phyloP scores from a whole-genome alignment of 2,888 invertebrate genomes.

The Metacarcinus magister region DNA sequence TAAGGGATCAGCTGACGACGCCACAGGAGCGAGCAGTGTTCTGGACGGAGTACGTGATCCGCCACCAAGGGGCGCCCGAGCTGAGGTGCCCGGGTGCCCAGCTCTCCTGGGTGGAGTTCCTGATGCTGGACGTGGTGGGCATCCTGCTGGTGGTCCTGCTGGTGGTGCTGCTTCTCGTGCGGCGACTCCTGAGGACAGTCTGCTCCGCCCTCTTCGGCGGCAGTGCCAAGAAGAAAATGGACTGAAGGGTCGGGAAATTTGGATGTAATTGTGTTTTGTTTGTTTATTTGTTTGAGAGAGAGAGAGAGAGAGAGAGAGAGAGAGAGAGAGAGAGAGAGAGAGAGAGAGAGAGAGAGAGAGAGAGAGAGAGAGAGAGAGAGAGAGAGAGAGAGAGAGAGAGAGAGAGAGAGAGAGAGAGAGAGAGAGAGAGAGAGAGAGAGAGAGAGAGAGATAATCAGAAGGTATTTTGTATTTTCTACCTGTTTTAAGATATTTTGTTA shows the following conservation, averaged over 20 bases:
- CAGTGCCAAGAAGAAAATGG: neutral
- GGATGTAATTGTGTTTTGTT: too few species aligned
- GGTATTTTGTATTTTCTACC: too few species aligned
- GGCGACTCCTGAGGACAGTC: constrained; percentile 41
- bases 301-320: too few species aligned
- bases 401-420: too few species aligned
- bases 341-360: neutral
- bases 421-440: too few species aligned
- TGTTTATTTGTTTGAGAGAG: too few species aligned
- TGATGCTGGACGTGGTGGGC: constrained; percentile 37
- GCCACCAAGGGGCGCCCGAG: neutral
- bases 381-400: too few species aligned
- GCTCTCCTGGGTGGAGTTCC: constrained; percentile 60
- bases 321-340: too few species aligned
- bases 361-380: neutral
- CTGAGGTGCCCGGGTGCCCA: constrained; percentile 70
- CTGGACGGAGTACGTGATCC: constrained; percentile 71
- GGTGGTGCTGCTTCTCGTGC: neutral
- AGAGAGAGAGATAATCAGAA: too few species aligned
- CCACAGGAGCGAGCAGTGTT: constrained; percentile 69
- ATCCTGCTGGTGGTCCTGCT: neutral
- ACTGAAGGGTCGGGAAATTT: neutral
- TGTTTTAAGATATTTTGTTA: too few species aligned
- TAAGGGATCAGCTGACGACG: constrained; percentile 64
- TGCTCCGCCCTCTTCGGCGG: neutral